Evolutionary conservation across 92 coral and sea anemone species (phyloP), one percentile per base, ranked within the genome.

Genomic region (Phenganax subtilis): DNA sequence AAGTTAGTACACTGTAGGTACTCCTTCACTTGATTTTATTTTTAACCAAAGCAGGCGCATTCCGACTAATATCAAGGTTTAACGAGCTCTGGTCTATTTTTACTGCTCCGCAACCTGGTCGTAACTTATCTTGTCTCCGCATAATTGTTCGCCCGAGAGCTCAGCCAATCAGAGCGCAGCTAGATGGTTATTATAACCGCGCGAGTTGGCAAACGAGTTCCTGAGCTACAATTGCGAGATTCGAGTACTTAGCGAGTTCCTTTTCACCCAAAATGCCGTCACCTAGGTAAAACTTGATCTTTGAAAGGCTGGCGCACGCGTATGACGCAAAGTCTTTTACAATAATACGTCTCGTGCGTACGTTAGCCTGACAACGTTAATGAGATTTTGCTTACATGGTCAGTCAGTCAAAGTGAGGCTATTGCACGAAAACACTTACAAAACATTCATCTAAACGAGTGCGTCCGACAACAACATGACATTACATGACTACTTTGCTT

Each of bases 101-200:
- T 68, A 68, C 9, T 30, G 73, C 73, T 30, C 5, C 47, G 53
- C 3, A 68, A 68, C 73, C 53, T 68, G 73, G 54, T 30, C n/a
- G 9, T 68, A 8, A 17, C 67, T 61, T 61, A 61, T 8, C 27
- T 5, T 61, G 17, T 7, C 67, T 61, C 1, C 67, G 47, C 47
- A 61, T 12, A 61, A 37, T 68, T 27, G 54, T 30, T 6, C 73
- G 73, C 12, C 37, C 47, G 6, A 68, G n/a, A 28, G 10, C n/a
- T 12, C 53, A 68, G 54, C 73, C 73, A 68, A 68, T 68, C 73
- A 29, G 6, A n/a, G 30, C 10, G 54, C 52, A 68, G 73, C 73
- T 6, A 25, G 31, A 68, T 0, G 11, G 53, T 14, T 68, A 68
- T 68, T 30, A 68, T 68, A 29, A 68, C 53, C 6, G 16, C 54